A percentile compares a stretch with the other conserved stretches of the same genome.
Conservation (phyloP, 1,140 invertebrate genomes). For the Papilio helenus region DNA sequence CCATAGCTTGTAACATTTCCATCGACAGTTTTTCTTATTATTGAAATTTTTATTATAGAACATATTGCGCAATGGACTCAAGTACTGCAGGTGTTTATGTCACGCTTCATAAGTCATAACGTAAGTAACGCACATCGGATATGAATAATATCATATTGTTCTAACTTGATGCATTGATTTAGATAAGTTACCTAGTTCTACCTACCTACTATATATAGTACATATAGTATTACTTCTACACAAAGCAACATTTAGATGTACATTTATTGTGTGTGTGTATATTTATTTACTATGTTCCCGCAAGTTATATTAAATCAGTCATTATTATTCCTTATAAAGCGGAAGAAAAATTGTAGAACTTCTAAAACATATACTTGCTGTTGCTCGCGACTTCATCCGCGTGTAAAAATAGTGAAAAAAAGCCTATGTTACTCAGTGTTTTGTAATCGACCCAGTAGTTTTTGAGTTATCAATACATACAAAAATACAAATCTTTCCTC, state of each 20-base stretch:
- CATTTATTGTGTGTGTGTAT: neutral
- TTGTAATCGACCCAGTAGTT: too few species aligned
- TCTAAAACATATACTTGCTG: neutral
- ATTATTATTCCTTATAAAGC: neutral
- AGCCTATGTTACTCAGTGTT: too few species aligned
- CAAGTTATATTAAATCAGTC: neutral
- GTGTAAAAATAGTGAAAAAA: too few species aligned
- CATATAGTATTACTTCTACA: conserved; percentile 1
- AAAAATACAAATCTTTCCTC: too few species aligned
- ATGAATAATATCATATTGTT: conserved; percentile 45
- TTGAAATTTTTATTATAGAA: neutral
- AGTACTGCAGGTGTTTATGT: conserved; percentile 41
- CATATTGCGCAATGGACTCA: neutral
- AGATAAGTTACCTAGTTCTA: conserved; percentile 29
- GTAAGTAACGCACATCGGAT: conserved; percentile 44
- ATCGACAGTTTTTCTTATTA: neutral
- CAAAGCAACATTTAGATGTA: neutral
- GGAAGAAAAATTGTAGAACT: neutral
- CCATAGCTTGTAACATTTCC: neutral
- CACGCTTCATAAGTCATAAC: conserved; percentile 51
- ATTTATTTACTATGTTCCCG: neutral
- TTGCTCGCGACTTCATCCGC: too few species aligned
- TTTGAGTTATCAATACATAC: too few species aligned
- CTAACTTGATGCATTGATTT: conserved; percentile 31
- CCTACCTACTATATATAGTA: too few species aligned